phyloP scores from a whole-genome alignment of 1,140 invertebrate genomes.

The Anoplolepis gracilipes region DNA sequence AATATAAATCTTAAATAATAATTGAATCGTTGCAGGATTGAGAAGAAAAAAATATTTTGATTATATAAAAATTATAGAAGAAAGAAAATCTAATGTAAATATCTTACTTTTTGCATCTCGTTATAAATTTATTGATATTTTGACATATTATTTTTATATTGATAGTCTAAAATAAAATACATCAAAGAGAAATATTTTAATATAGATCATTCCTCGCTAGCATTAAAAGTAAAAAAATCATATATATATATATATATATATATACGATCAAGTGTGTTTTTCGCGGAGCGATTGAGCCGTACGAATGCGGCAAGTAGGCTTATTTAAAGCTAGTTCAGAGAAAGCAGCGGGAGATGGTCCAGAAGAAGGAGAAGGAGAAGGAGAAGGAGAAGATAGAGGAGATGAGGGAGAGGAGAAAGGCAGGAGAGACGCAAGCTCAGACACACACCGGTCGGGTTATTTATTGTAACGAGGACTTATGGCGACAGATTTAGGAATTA shows the following conservation, averaged over 20 bases:
- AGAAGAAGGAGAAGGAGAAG: constrained; percentile 53
- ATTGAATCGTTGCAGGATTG: constrained; percentile 25
- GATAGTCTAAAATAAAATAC: background rate
- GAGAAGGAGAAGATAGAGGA: constrained; percentile 45
- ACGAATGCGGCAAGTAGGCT: constrained; percentile 35
- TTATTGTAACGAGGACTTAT: constrained; percentile 87
- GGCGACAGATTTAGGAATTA: constrained; percentile 87
- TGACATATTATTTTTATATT: constrained; percentile 23
- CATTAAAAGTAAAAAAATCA: too few relatives aligned
- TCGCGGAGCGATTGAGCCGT: constrained; percentile 4
- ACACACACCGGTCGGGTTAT: constrained; percentile 83
- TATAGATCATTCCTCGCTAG: background rate
- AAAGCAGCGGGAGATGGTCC: constrained; percentile 60
- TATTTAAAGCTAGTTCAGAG: constrained; percentile 58
- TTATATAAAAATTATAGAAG: background rate
- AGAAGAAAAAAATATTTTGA: background rate
- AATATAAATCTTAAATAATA: constrained; percentile 45
- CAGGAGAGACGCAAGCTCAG: constrained; percentile 74
- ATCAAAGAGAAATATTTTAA: background rate
- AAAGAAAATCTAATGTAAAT: background rate
- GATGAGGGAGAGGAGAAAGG: constrained; percentile 53
- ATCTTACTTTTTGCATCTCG: background rate
- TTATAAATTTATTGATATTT: background rate
- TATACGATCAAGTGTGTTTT: background rate
- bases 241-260: too few relatives aligned